Evolutionary conservation across 2,797 vertebrate genomes (phyloP).

Genomic region (Sebastes kiyomatsui): DNA sequence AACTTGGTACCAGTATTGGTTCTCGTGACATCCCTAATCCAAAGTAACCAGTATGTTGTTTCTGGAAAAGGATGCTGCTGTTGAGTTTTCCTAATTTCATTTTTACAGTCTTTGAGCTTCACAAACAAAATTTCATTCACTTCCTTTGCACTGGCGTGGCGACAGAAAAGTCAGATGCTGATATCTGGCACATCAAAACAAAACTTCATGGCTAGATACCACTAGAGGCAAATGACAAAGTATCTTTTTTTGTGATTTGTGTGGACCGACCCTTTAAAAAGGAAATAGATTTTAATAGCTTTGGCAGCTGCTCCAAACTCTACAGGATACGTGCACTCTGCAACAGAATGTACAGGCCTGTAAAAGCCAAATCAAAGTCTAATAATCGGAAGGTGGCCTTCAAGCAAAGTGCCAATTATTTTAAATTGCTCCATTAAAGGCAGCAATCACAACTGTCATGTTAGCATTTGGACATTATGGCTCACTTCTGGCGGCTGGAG

Average conservation of each 20-base stretch:
- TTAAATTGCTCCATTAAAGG: constrained; percentile 72
- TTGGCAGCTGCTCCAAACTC: constrained; percentile 54
- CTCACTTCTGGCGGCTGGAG: constrained; percentile 21
- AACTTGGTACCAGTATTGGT: neutral
- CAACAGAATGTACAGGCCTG: constrained; percentile 49
- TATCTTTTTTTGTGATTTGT: neutral
- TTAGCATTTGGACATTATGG: constrained; percentile 51
- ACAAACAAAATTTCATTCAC: neutral
- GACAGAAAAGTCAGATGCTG: neutral
- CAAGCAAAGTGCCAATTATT: constrained; percentile 72
- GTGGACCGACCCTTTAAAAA: constrained; percentile 1
- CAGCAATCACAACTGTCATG: constrained; percentile 62
- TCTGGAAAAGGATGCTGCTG: neutral
- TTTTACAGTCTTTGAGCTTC: neutral
- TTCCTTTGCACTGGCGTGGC: neutral
- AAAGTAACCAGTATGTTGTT: neutral
- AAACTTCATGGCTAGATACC: neutral
- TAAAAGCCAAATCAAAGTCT: constrained; percentile 73
- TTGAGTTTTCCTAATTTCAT: neutral
- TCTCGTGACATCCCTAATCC: neutral
- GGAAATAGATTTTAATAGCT: constrained; percentile 45
- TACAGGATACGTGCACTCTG: constrained; percentile 26
- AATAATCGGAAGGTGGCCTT: constrained; percentile 70
- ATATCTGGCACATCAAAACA: neutral
- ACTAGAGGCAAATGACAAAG: neutral